Evolutionary conservation across 2,888 invertebrate species (phyloP).

Genomic region (Heteromyza rotundicornis): DNA sequence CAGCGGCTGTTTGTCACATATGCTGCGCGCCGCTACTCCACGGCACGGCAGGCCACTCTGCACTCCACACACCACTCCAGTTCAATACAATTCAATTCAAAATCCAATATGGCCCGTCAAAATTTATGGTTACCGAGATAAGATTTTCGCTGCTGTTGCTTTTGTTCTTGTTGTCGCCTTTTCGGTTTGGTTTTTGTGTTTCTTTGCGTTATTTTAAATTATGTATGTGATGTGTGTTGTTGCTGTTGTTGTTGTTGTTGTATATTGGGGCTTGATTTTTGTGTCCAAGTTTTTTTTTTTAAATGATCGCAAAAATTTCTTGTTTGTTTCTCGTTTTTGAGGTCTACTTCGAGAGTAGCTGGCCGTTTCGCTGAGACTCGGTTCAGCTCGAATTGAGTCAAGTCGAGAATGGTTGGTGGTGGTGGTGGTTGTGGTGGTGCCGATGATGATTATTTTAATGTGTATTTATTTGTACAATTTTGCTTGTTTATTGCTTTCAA

Average conservation of each 20-base stretch:
- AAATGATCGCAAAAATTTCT: conserved; percentile 4
- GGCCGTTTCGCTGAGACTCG: no score
- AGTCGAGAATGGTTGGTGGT: neutral
- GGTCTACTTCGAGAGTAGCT: neutral
- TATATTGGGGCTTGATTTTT: neutral
- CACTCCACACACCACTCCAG: neutral
- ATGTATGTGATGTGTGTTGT: neutral
- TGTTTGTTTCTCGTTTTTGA: conserved; percentile 1
- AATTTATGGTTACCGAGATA: conserved; percentile 4
- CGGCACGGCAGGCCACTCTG: neutral
- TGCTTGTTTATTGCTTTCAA: neutral
- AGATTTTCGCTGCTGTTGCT: neutral
- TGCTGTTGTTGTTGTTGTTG: no score
- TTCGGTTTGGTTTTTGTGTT: neutral
- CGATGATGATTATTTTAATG: conserved; percentile 1
- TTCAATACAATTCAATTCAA: neutral
- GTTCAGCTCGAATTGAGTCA: neutral
- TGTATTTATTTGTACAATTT: conserved; percentile 4
- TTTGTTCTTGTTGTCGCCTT: neutral
- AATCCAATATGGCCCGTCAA: neutral
- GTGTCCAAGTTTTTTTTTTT: conserved; percentile 1
- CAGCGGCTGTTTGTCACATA: no score
- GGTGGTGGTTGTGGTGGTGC: neutral
- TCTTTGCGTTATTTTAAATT: neutral
- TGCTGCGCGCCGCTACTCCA: neutral